Base-by-base conservation (phyloP, 2,888 invertebrate species). In the Pasiphila rectangulata region DNA sequence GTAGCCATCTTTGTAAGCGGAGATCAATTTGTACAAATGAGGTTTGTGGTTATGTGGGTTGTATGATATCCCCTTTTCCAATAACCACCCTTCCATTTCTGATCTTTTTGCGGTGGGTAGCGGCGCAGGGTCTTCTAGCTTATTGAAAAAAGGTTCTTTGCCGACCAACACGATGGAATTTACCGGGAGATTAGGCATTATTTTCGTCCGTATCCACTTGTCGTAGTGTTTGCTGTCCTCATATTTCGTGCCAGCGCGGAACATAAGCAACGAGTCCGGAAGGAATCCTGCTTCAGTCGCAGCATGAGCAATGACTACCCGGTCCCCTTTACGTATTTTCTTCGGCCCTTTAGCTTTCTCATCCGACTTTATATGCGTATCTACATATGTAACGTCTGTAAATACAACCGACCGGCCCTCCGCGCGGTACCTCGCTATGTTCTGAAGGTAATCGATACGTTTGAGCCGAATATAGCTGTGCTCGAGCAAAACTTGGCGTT, bases 361-460 rank as follows among this genome's bases (percentile, higher is more conserved):
- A 4, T 42, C 21, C 2, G 46, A 10, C n/a, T n/a, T 37, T 3
- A 24, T 32, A 9, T 15, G 41, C 4, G 36, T 41, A 4, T 41
- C 20, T 3, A 42, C 16, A 4, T 16, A 37, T 0, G 24, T 15
- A 2, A 19, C 24, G 10, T 42, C 41, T 3, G 15, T 10, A 15
- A 16, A 47, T 0, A 47, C 41, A n/a, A 47, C 25, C 2, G 41
- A 30, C 7, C 46, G 13, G 1, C 41, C 32, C 9, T 47, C 46
- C 5, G 15, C 36, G 10, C 46, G 29, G 15, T 37, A 42, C 6
- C n/a, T 24, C 0, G 30, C 20, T 2, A 47, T 19, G 1, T 25
- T 15, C 15, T 42, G 41, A 24, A 49, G 24, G 34, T 49, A 44
- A 4, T 44, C 39, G n/a, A 49, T 44, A 10, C 49, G 25, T 36